Percentiles rank a stretch among this genome's conserved stretches.
These are phyloP conservation scores for Halesus radiatus DNA, from an alignment of 1,140 invertebrate species.

Conservation along the genomic window DNA sequence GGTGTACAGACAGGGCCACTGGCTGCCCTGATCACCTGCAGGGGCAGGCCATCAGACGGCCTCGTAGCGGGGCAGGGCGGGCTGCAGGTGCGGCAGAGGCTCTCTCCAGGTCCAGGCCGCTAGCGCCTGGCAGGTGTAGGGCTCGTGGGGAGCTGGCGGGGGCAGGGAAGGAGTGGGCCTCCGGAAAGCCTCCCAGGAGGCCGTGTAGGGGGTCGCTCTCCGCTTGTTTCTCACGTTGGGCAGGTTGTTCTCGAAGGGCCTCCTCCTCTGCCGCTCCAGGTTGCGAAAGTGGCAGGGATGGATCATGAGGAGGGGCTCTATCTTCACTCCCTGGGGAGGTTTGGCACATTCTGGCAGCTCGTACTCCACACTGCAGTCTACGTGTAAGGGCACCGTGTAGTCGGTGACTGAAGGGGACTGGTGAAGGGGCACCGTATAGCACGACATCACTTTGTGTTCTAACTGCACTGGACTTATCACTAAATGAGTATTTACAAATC, in stretches of 20 bases:
- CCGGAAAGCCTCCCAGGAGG: constrained; percentile 27
- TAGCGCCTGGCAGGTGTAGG: constrained; percentile 46
- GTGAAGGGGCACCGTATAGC: constrained; percentile 49
- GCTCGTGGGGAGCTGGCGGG: constrained; percentile 43
- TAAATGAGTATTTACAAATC: constrained; percentile 49
- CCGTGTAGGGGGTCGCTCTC: constrained; percentile 41
- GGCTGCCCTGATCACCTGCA: not conserved
- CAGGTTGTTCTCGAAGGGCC: constrained; percentile 79
- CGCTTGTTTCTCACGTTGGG: constrained; percentile 59
- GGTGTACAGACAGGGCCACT: not conserved
- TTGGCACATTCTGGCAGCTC: constrained; percentile 81
- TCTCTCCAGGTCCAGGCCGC: constrained; percentile 33
- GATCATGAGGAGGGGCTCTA: constrained; percentile 81
- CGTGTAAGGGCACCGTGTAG: constrained; percentile 79
- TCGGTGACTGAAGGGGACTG: constrained; percentile 67
- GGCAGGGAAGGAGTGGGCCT: constrained; percentile 28
- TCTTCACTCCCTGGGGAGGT: constrained; percentile 76
- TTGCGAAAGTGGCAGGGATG: constrained; percentile 82
- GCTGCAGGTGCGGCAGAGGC: constrained; percentile 41
- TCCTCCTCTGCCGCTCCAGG: constrained; percentile 76
- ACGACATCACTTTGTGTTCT: constrained; percentile 41
- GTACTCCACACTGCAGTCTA: constrained; percentile 84
- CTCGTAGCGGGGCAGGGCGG: constrained; percentile 52
- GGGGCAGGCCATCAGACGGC: constrained; percentile 40
- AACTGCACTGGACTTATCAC: constrained; percentile 29